phyloP scores from a whole-genome alignment of 2,888 invertebrate species.

The Arge pagana region DNA sequence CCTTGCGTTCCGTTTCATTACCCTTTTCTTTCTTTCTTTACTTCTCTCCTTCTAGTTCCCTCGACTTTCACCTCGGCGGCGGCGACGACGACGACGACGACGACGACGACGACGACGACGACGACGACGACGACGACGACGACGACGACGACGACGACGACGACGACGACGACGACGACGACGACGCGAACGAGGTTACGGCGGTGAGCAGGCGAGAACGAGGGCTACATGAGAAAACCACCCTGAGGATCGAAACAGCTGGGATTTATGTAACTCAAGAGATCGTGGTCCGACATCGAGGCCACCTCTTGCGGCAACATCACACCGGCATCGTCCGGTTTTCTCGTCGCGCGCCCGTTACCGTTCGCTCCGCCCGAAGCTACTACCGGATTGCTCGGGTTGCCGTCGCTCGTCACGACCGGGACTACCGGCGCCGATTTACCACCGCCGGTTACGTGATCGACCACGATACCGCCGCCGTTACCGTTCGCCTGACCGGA shows the following conservation, averaged over 20 bases:
- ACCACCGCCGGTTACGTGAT: conserved; percentile 50
- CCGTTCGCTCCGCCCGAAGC: conserved; percentile 60
- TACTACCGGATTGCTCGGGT: conserved; percentile 62
- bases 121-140: neutral
- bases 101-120: neutral
- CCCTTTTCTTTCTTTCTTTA: neutral
- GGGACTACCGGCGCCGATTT: conserved; percentile 47
- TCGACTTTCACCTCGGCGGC: neutral
- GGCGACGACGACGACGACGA: neutral
- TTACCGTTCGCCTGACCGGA: too few species aligned
- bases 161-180: neutral
- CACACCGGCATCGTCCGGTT: conserved; percentile 47
- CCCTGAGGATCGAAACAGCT: conserved; percentile 77
- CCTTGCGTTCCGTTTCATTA: neutral
- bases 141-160: neutral
- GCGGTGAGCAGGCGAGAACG: neutral
- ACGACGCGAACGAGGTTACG: neutral
- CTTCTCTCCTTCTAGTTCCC: neutral
- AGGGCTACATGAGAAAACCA: conserved; percentile 52
- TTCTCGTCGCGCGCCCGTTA: conserved; percentile 60
- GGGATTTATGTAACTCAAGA: conserved; percentile 87
- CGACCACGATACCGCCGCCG: conserved; percentile 29
- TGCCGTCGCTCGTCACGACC: conserved; percentile 58
- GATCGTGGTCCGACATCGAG: conserved; percentile 85
- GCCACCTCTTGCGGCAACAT: conserved; percentile 76